A percentile compares a stretch with the other conserved stretches of the same genome.
Evolutionary conservation across 2,113 vertebrate genomes (phyloP).

Genomic region (Apodemus speciosus): DNA sequence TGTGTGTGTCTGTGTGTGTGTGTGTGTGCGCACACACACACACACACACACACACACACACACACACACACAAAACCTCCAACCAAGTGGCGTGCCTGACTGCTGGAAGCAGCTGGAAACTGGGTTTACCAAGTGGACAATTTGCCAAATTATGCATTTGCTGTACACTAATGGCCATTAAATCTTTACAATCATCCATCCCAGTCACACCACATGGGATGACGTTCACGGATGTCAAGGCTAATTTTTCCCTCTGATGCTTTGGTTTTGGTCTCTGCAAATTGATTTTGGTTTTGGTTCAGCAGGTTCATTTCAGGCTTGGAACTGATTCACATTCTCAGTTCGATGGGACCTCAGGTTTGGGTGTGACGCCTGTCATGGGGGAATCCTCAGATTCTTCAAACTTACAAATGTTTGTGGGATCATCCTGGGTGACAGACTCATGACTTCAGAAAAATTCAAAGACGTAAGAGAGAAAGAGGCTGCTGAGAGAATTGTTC

Average conservation of each 20-base stretch:
- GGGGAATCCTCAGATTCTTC: neutral
- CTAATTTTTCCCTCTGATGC: neutral
- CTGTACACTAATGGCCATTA: neutral
- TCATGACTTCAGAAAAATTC: neutral
- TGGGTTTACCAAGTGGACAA: neutral
- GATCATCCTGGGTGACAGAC: accelerated
- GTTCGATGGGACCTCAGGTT: neutral
- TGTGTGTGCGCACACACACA: neutral
- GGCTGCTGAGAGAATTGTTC: neutral
- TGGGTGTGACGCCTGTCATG: neutral
- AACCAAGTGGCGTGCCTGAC: neutral
- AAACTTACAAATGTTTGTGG: neutral
- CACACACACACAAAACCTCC: neutral
- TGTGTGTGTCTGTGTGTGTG: too few species aligned
- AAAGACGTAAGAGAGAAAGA: neutral
- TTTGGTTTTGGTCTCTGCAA: neutral
- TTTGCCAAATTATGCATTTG: too few species aligned
- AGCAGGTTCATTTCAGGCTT: neutral
- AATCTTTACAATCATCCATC: too few species aligned
- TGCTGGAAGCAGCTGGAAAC: neutral
- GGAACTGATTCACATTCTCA: neutral
- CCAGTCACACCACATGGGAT: too few species aligned
- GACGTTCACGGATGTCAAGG: neutral
- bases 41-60: neutral
- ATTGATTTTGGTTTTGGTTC: neutral